Percentiles rank a stretch among this genome's conserved stretches.
Conservation (phyloP, 2,797 vertebrate genomes). For the Sebastes matsubarae region DNA sequence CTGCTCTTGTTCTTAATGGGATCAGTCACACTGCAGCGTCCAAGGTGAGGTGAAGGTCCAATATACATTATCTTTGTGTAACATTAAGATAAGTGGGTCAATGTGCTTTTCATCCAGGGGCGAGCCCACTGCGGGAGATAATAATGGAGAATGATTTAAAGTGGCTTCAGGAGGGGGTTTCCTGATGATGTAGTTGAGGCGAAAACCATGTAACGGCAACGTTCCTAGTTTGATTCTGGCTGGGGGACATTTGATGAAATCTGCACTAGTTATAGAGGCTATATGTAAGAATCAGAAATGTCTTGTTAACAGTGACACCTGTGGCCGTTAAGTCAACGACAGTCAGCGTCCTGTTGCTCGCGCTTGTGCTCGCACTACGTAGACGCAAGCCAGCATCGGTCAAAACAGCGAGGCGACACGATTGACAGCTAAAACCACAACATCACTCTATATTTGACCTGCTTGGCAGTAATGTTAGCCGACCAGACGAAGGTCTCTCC, state of each 20-base stretch:
- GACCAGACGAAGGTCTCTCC: too few species aligned
- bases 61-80: neutral
- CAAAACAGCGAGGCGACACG: too few species aligned
- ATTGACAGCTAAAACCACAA: too few species aligned
- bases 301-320: too few species aligned
- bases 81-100: neutral
- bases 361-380: too few species aligned
- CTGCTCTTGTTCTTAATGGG: conserved; percentile 32
- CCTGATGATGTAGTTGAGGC: neutral
- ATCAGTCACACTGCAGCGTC: conserved; percentile 46
- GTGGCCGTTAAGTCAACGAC: too few species aligned
- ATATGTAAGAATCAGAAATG: too few species aligned
- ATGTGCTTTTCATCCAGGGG: neutral
- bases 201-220: neutral
- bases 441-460: too few species aligned
- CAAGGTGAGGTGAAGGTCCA: conserved; percentile 57
- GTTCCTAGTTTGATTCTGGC: neutral
- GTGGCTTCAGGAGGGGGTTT: neutral
- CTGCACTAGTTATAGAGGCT: neutral
- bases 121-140: neutral
- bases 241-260: neutral
- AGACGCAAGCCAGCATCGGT: too few species aligned
- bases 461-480: too few species aligned
- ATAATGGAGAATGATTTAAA: neutral
- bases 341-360: too few species aligned